A percentile compares a stretch with the other conserved stretches of the same genome.
These are phyloP conservation scores for Gambelia wislizenii DNA, from an alignment of 2,797 vertebrate genomes.

Conservation along the genomic window DNA sequence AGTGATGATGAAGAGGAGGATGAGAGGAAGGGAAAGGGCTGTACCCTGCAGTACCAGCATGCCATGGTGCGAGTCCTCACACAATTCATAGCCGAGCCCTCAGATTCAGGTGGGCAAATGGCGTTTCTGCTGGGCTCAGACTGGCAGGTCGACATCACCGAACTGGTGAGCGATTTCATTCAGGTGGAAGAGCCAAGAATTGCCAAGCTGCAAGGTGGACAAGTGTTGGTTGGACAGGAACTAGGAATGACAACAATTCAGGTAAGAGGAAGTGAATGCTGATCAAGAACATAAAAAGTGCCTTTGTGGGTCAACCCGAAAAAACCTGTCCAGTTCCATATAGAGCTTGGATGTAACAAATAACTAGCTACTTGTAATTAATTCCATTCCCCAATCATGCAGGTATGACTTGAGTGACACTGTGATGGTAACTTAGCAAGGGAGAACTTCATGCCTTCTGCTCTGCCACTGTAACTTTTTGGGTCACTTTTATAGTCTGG, in stretches of 20 bases:
- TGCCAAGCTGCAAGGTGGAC: constrained; percentile 85
- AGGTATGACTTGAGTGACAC: too few species aligned
- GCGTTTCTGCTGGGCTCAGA: constrained; percentile 89
- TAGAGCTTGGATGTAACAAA: background rate
- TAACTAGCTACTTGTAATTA: too few species aligned
- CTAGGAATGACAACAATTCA: constrained; percentile 91
- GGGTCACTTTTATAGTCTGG: too few species aligned
- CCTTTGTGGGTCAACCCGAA: background rate
- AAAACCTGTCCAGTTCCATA: too few species aligned
- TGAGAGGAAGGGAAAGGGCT: constrained; percentile 87
- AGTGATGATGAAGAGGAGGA: constrained; percentile 93
- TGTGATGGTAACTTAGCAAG: too few species aligned
- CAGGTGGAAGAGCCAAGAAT: constrained; percentile 92
- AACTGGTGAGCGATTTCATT: constrained; percentile 90
- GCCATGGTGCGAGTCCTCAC: constrained; percentile 90
- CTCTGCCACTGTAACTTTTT: too few species aligned
- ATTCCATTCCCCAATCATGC: too few species aligned
- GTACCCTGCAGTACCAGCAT: constrained; percentile 91
- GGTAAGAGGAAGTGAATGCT: constrained; percentile 74
- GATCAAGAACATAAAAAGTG: too few species aligned
- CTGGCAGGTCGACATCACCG: constrained; percentile 93
- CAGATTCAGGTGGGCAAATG: constrained; percentile 79
- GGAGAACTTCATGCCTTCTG: too few species aligned
- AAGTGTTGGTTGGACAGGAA: constrained; percentile 88
- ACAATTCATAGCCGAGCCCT: constrained; percentile 88